phyloP scores from a whole-genome alignment of 1,140 invertebrate genomes.

The Daktulosphaira vitifoliae region DNA sequence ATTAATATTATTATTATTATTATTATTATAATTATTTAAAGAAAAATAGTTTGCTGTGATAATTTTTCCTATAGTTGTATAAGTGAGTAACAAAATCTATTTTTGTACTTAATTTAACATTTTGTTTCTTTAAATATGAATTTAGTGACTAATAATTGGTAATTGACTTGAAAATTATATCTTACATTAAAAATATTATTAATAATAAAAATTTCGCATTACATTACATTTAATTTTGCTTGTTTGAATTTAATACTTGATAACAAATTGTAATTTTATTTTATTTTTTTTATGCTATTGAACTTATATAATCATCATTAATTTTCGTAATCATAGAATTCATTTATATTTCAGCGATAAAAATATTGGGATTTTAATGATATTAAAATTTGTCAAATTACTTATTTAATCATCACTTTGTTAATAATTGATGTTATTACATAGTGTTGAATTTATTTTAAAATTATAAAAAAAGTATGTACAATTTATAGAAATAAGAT shows the following conservation, averaged over 20 bases:
- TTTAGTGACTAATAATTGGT: conserved; percentile 30
- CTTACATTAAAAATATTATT: neutral
- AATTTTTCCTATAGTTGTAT: neutral
- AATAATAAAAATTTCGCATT: neutral
- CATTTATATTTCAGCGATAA: neutral
- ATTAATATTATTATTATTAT: neutral
- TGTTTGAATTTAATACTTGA: neutral
- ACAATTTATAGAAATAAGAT: neutral
- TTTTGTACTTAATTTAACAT: neutral
- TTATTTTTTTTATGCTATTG: neutral
- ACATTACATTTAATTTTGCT: neutral
- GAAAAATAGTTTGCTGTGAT: neutral
- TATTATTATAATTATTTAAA: neutral
- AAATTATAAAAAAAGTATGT: neutral
- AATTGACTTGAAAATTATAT: conserved; percentile 6
- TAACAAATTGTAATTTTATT: neutral
- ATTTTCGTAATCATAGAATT: neutral
- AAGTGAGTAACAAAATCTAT: neutral
- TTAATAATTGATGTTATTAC: neutral
- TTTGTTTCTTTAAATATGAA: too few relatives aligned
- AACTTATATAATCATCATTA: neutral
- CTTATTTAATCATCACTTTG: neutral
- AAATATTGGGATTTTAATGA: neutral
- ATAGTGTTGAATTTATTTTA: neutral
- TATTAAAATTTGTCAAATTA: conserved; percentile 31